phyloP scores from a whole-genome alignment of 2,888 invertebrate species.

The Cephus pygmeus region DNA sequence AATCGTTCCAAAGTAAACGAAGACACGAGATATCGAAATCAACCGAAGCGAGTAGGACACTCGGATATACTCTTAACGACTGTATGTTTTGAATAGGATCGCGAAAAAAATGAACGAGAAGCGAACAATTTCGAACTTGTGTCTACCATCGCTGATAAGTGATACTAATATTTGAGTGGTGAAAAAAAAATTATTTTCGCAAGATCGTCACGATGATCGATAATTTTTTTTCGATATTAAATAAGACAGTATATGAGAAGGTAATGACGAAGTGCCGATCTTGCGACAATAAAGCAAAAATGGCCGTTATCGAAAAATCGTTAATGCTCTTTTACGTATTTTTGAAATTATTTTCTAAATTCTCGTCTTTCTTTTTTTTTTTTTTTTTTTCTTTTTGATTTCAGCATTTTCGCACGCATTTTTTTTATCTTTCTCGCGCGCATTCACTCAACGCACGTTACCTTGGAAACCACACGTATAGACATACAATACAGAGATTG shows the following conservation, averaged over 20 bases:
- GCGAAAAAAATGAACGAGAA: conserved; percentile 25
- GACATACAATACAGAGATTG: too few relatives aligned
- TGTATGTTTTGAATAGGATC: background rate
- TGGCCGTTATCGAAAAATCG: background rate
- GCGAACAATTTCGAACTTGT: conserved; percentile 58
- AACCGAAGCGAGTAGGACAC: background rate
- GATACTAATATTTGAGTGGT: conserved; percentile 14
- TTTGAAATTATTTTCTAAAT: background rate
- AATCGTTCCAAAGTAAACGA: conserved; percentile 2
- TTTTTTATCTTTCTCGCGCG: too few relatives aligned
- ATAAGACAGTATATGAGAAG: too few relatives aligned
- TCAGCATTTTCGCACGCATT: background rate
- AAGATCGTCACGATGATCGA: too few relatives aligned
- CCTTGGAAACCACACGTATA: too few relatives aligned
- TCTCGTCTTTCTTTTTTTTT: background rate
- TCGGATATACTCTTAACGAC: too few relatives aligned
- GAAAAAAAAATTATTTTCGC: too few relatives aligned
- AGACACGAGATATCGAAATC: too few relatives aligned
- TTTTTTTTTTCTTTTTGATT: background rate
- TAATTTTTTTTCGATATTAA: background rate
- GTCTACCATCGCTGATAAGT: conserved; percentile 55
- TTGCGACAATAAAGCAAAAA: background rate
- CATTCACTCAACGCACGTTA: too few relatives aligned
- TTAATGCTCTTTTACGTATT: background rate
- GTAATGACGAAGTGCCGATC: background rate